Evolutionary conservation across 2,888 invertebrate genomes (phyloP), one percentile per base, ranked within the genome.

Genomic region (Cybosia mesomella): DNA sequence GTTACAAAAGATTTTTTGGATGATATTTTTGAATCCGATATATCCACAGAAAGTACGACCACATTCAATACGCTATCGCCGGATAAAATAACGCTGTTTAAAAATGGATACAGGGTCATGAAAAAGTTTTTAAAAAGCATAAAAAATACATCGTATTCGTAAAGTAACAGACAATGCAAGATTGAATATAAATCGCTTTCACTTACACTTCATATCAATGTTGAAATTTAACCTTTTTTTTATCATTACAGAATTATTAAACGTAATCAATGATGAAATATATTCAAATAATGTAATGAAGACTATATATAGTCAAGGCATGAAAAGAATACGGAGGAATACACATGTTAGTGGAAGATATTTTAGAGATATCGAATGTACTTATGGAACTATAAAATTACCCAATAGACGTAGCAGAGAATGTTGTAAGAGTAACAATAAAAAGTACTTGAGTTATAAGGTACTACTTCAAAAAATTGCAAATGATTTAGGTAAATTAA

Each of bases 1-100:
- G 84, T 82, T 3, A 91, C 92, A 18, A 91, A 86, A 78, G 92
- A 92, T 76, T 95, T 95, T 76, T 76, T 94, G 70, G 92, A 94
- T 64, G 92, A 94, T 69, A 91, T 95, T 75, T 85, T 95, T 54
- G 94, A 94, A 73, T 87, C 89, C 3, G 93, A 94, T 66, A 73
- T 84, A 9, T 76, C 81, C n/a, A 77, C 84, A 63, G 92, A 92
- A 81, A 88, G 80, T 79, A 82, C 87, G 66, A 85, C 85, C 64
- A 75, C 77, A 61, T 55, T 77, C 64, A 79, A 68, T 75, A 67
- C 80, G 57, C 68, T 89, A 65, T 83, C 85, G 34, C 85, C 87
- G 13, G 86, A 86, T 75, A 83, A 84, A 70, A 78, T 87, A 67
- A 86, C 83, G 66, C 65, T 85, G 28, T 84, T 85, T 43, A 89